Conservation (phyloP, 2,797 vertebrate species). For the Labroides dimidiatus region DNA sequence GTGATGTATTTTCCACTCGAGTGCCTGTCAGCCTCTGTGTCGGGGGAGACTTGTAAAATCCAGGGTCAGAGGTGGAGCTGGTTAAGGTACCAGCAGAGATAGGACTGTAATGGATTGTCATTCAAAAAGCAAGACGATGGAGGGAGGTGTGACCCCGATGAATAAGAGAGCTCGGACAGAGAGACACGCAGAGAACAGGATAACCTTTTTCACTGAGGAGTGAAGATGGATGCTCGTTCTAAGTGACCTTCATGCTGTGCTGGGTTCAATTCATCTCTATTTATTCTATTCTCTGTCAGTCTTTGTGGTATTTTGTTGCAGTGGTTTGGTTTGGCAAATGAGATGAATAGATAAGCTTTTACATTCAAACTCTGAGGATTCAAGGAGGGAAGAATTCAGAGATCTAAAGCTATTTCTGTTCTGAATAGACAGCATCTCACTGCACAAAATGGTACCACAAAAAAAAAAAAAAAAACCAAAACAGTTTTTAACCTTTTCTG, state of each 20-base stretch:
- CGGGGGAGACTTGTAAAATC: slow-evolving; percentile 22
- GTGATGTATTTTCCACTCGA: slow-evolving; percentile 33
- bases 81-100: slow-evolving; percentile 24
- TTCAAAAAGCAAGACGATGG: slow-evolving; percentile 15
- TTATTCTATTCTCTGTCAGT: slow-evolving; percentile 1
- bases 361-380: slow-evolving; percentile 11
- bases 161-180: slow-evolving; percentile 11
- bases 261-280: slow-evolving; percentile 15
- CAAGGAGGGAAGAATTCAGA: slow-evolving; percentile 3
- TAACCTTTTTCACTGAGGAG: slow-evolving; percentile 33
- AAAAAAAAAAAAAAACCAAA: too few relatives aligned
- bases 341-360: slow-evolving; percentile 51
- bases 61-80: slow-evolving; percentile 40
- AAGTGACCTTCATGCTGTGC: slow-evolving; percentile 33
- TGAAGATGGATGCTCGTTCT: slow-evolving; percentile 3
- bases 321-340: slow-evolving; percentile 33
- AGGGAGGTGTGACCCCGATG: background rate
- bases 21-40: slow-evolving; percentile 4
- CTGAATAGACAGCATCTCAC: background rate
- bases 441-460: too few relatives aligned
- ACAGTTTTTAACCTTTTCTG: too few relatives aligned
- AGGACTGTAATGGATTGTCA: slow-evolving; percentile 38
- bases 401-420: slow-evolving; percentile 25
- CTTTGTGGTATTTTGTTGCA: background rate
- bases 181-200: background rate